Percentiles rank a stretch among this genome's conserved stretches.
Conservation (phyloP, 2,797 vertebrate genomes). For the Oceanodroma leucorhoa region DNA sequence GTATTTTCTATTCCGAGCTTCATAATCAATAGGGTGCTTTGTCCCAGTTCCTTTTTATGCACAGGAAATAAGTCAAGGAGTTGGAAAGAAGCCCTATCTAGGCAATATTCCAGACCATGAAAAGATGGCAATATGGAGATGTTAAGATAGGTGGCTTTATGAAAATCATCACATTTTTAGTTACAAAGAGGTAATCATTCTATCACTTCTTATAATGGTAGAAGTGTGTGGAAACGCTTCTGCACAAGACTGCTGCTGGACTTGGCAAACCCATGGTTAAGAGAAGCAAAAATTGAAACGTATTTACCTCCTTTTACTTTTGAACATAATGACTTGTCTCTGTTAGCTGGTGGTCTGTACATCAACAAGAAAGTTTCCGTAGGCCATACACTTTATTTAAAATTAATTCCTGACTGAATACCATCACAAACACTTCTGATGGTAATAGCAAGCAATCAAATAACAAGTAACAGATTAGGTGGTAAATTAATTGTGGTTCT, state of each 20-base stretch:
- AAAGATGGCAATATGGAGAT: constrained; percentile 31
- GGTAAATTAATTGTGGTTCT: constrained; percentile 4
- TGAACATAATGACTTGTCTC: not conserved
- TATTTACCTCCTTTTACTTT: not conserved
- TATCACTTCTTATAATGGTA: not conserved
- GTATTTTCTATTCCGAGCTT: constrained; percentile 40
- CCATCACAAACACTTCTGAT: not conserved
- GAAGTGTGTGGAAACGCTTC: not conserved
- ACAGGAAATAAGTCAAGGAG: constrained; percentile 51
- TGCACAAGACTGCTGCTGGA: not conserved
- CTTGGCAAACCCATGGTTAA: not conserved
- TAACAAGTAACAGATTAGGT: not conserved
- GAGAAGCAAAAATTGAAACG: not conserved
- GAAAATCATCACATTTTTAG: constrained; percentile 43
- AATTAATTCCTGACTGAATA: not conserved
- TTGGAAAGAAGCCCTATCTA: constrained; percentile 45
- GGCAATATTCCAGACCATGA: constrained; percentile 51
- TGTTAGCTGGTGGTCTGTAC: not conserved
- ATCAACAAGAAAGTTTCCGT: not conserved
- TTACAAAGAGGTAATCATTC: constrained; percentile 37
- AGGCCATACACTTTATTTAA: not conserved
- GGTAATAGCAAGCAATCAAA: not conserved
- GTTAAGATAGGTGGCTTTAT: constrained; percentile 46
- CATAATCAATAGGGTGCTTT: constrained; percentile 44
- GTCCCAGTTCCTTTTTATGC: constrained; percentile 35